phyloP scores from a whole-genome alignment of 2,888 invertebrate genomes.

The Chirona hameri region DNA sequence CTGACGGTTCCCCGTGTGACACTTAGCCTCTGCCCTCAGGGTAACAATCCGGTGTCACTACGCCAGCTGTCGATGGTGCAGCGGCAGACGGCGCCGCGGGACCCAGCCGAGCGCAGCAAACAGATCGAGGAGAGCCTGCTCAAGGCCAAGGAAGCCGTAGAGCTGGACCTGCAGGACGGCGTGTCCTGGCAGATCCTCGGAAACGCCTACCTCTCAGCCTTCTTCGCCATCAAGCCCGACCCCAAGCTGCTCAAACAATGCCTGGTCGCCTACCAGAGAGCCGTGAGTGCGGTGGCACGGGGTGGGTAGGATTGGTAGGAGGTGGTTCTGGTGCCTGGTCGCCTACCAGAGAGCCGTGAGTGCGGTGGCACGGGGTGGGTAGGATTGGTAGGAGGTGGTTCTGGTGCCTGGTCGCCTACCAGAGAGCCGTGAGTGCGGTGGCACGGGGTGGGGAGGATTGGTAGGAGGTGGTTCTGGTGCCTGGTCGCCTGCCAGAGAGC shows the following conservation, averaged over 20 bases:
- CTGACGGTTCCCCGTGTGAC: too few relatives aligned
- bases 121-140: constrained; percentile 68
- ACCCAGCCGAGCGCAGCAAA: constrained; percentile 48
- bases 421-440: constrained; percentile 65
- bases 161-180: constrained; percentile 71
- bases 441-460: neutral
- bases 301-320: neutral
- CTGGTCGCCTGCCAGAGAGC: constrained; percentile 79
- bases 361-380: constrained; percentile 32
- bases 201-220: constrained; percentile 77
- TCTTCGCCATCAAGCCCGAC: constrained; percentile 70
- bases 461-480: too few relatives aligned
- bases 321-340: constrained; percentile 60
- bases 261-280: constrained; percentile 75
- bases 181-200: constrained; percentile 79
- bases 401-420: constrained; percentile 75
- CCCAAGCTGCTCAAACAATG: constrained; percentile 66
- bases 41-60: constrained; percentile 68
- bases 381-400: too few relatives aligned
- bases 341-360: constrained; percentile 76
- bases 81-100: constrained; percentile 59
- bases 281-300: constrained; percentile 53
- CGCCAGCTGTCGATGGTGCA: constrained; percentile 76
- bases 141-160: constrained; percentile 76
- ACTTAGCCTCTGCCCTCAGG: constrained; percentile 49